Evolutionary conservation across 2,888 invertebrate genomes (phyloP).

Genomic region (Leptarthrus brevirostris): DNA sequence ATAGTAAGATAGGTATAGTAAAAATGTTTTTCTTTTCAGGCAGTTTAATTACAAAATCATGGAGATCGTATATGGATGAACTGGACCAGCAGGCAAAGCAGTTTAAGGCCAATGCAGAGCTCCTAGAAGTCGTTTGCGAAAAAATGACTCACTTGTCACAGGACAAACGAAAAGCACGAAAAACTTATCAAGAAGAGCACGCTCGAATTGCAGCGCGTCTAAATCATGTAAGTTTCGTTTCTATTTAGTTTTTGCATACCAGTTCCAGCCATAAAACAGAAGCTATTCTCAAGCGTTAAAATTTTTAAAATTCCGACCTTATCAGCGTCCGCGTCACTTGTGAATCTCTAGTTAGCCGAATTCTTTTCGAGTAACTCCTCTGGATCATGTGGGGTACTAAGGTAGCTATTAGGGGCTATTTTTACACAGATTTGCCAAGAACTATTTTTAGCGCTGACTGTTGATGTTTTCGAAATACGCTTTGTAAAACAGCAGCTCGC

Average conservation of each 20-base stretch:
- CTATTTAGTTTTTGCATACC: slow-evolving; percentile 43
- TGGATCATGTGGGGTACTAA: slow-evolving; percentile 14
- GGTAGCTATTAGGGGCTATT: slow-evolving; percentile 17
- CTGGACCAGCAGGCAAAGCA: slow-evolving; percentile 86
- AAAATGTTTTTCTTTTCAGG: slow-evolving; percentile 67
- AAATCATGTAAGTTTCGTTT: slow-evolving; percentile 77
- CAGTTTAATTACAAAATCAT: slow-evolving; percentile 76
- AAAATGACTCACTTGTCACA: slow-evolving; percentile 82
- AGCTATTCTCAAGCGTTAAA: not conserved
- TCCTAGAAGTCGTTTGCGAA: slow-evolving; percentile 85
- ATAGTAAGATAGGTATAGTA: no score
- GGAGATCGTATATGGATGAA: slow-evolving; percentile 90
- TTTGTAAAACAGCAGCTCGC: not conserved
- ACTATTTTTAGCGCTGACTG: slow-evolving; percentile 35
- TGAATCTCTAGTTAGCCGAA: slow-evolving; percentile 2
- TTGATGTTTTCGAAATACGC: slow-evolving; percentile 10
- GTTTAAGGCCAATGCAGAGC: slow-evolving; percentile 87
- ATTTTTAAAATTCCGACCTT: not conserved
- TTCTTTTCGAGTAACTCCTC: not conserved
- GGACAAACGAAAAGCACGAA: slow-evolving; percentile 89
- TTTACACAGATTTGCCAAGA: slow-evolving; percentile 20
- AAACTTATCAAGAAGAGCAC: slow-evolving; percentile 90
- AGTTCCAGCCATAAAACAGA: slow-evolving; percentile 54
- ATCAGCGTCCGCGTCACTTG: not conserved
- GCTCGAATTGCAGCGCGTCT: slow-evolving; percentile 84